Evolutionary conservation across 1,140 invertebrate species (phyloP).

Genomic region (Coboldia fuscipes): DNA sequence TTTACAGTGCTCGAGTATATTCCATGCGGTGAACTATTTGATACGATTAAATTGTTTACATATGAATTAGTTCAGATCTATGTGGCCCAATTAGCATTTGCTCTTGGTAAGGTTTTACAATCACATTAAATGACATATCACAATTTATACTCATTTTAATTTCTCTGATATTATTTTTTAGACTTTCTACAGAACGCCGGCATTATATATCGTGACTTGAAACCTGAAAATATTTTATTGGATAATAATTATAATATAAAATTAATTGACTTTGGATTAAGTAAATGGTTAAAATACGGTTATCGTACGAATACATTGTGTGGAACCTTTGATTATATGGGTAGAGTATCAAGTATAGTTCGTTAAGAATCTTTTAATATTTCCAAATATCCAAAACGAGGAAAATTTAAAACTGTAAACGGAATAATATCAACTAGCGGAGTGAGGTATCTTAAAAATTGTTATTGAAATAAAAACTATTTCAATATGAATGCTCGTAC

Average conservation of each 20-base stretch:
- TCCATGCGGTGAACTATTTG: slow-evolving; percentile 57
- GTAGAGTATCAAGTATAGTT: slow-evolving; percentile 25
- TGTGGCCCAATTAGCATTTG: slow-evolving; percentile 62
- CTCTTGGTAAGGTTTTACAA: slow-evolving; percentile 39
- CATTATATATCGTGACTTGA: slow-evolving; percentile 76
- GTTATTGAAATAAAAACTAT: too few relatives aligned
- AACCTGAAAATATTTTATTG: slow-evolving; percentile 78
- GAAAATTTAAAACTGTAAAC: too few relatives aligned
- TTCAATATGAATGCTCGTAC: slow-evolving; percentile 66
- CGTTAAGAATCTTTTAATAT: background rate
- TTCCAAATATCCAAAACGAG: background rate
- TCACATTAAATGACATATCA: background rate
- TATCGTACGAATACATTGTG: slow-evolving; percentile 65
- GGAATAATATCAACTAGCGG: too few relatives aligned
- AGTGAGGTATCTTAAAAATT: too few relatives aligned
- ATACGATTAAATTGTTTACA: slow-evolving; percentile 44
- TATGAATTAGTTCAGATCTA: slow-evolving; percentile 58
- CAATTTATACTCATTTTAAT: slow-evolving; percentile 1
- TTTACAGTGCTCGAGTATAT: slow-evolving; percentile 62
- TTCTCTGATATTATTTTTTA: slow-evolving; percentile 22
- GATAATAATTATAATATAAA: slow-evolving; percentile 56
- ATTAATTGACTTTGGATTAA: slow-evolving; percentile 80
- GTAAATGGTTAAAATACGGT: slow-evolving; percentile 66
- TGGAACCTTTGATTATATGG: slow-evolving; percentile 81
- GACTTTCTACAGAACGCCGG: slow-evolving; percentile 84